Evolutionary conservation across 2,888 invertebrate species (phyloP).

Genomic region (Hydriomena furcata): DNA sequence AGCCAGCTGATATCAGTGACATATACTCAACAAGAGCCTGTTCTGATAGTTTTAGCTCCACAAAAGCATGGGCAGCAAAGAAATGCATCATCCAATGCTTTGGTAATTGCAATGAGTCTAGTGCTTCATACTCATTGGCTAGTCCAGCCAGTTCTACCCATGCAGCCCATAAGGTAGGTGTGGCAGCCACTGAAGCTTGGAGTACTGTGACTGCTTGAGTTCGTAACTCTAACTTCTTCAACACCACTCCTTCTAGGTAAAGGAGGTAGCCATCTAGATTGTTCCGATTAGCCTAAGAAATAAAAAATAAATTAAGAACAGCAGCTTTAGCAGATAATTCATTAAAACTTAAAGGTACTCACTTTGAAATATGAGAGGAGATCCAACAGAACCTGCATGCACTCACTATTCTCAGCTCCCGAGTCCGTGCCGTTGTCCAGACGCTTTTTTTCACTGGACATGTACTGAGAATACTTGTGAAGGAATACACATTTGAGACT

Average conservation of each 20-base stretch:
- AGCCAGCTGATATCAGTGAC: slow-evolving; percentile 89
- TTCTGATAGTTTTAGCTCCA: slow-evolving; percentile 94
- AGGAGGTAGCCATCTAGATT: slow-evolving; percentile 94
- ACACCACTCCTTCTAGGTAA: slow-evolving; percentile 95
- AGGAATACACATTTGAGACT: slow-evolving; percentile 91
- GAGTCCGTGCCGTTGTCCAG: slow-evolving; percentile 87
- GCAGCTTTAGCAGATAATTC: too few relatives aligned
- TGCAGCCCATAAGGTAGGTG: slow-evolving; percentile 96
- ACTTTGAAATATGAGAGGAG: slow-evolving; percentile 76
- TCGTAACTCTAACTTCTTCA: slow-evolving; percentile 93
- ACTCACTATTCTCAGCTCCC: slow-evolving; percentile 68
- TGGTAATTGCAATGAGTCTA: slow-evolving; percentile 87
- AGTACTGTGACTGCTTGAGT: slow-evolving; percentile 91
- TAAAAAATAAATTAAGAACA: neutral
- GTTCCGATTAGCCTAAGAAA: slow-evolving; percentile 80
- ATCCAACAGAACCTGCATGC: slow-evolving; percentile 72
- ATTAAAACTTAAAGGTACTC: slow-evolving; percentile 5
- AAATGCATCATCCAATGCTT: slow-evolving; percentile 98
- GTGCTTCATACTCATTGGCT: slow-evolving; percentile 91
- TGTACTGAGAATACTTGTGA: slow-evolving; percentile 92
- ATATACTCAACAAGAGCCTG: slow-evolving; percentile 94
- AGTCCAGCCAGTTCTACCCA: slow-evolving; percentile 96
- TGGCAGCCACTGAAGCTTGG: slow-evolving; percentile 89
- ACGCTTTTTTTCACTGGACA: slow-evolving; percentile 95
- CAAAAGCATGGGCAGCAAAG: slow-evolving; percentile 94